Base-by-base conservation (phyloP, 1,140 invertebrate species). In the Eriocheir sinensis region DNA sequence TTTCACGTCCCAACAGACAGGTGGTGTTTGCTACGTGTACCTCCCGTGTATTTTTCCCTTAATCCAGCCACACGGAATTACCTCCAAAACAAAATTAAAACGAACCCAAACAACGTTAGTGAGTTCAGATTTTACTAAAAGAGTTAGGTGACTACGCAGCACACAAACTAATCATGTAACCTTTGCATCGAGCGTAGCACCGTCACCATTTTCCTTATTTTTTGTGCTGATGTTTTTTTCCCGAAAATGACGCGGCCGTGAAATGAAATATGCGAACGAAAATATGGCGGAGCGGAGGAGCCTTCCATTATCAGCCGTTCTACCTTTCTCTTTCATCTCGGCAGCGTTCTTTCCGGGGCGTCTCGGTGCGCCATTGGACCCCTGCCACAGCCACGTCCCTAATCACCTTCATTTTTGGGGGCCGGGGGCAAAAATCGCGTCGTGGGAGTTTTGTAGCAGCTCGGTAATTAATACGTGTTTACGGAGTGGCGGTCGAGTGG, bases 401-500 rank as follows among this genome's bases (percentile, higher is more conserved):
- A 93, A 93, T 93, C 91, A 93, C 53, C 32, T 32, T 32, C 21
- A 86, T 40, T 93, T 93, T 93, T 93, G 17, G 32, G 0, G 34
- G 15, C 81, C 3, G 88, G 36, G 15, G 30, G 15, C n/a, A 34
- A 93, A 93, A 93, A 93, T 40, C 17, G 27, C n/a, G 80, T 17
- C 40, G 2, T 0, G 80, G 32, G 44, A 93, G 40, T 93, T 93
- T 93, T 93, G n/a, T 83, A 86, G 81, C 81, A 27, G 80, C 32
- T 53, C 36, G 40, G 91, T 93, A 93, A 93, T 93, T 93, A 93
- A 93, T 93, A 83, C 85, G 81, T 93, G 91, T 93, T 93, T 93
- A 93, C 91, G 38, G 79, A 81, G 91, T 30, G 79, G 79, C 17
- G 79, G 79, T 9, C 36, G 36, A 30, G 60, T 72, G 60, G 60